phyloP scores from a whole-genome alignment of 1,140 invertebrate species.

The Pomacea maculata region DNA sequence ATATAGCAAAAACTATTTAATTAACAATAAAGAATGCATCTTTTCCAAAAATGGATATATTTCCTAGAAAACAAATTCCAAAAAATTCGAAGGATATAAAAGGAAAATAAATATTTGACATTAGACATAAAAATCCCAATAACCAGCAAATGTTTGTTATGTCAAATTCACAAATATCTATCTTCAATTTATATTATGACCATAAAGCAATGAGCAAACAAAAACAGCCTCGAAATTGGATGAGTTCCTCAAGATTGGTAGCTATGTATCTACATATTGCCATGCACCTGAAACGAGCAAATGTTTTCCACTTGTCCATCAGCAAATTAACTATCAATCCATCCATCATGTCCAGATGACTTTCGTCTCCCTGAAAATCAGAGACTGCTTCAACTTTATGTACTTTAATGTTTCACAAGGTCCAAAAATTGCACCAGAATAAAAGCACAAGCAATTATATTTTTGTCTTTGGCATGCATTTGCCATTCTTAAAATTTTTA shows the following conservation, averaged over 20 bases:
- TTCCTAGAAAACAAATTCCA: no score
- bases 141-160: no score
- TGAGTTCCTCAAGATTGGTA: neutral
- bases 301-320: constrained; percentile 98
- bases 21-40: no score
- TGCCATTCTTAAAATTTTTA: neutral
- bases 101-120: no score
- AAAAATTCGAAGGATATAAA: no score
- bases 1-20: no score
- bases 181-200: no score
- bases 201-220: no score
- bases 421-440: neutral
- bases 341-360: constrained; percentile 95
- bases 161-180: no score
- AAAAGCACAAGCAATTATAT: neutral
- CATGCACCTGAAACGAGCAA: constrained; percentile 83
- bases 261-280: neutral
- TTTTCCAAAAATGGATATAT: no score
- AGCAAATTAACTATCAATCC: constrained; percentile 93
- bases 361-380: constrained; percentile 82
- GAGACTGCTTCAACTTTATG: neutral
- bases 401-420: neutral
- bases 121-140: no score
- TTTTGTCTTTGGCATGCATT: neutral
- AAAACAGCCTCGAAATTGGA: neutral